Base-by-base conservation (phyloP, 2,113 vertebrate genomes). In the Patagioenas fasciata region DNA sequence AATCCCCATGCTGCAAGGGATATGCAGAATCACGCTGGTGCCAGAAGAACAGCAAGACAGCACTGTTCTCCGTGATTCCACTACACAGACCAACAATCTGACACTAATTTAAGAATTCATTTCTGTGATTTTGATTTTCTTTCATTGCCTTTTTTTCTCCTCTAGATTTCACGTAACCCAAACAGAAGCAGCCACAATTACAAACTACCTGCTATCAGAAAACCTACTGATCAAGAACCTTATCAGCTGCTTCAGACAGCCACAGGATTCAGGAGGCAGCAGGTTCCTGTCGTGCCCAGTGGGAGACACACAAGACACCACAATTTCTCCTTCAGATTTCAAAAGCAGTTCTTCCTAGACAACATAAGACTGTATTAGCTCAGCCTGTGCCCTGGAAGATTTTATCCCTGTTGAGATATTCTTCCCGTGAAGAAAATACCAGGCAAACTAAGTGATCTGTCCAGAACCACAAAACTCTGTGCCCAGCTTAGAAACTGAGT, bases 11-110 rank as follows among this genome's bases (percentile, higher is more conserved):
- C 61, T 89, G 69, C 57, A 61, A 81, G 40, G 31, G 65, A 80
- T 74, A 57, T 6, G 71, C 36, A 85, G 74, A 75, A 26, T 34
- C 20, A 29, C 42, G 19, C 12, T 15, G 18, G 8, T 53, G 44
- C 75, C 85, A 96, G 85, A 83, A 83, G 34, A 80, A 56, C 40
- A 91, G 28, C 56, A 57, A 86, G 36, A 66, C 36, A 84, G 38
- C 29, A 26, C 13, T 6, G 25, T 40, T 86, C 69, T 88, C 51
- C 21, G 28, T 0, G 5, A 62, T 14, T 51, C 58, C 51, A 71
- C 44, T 40, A 80, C 38, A 80, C 20, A 62, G 29, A 58, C 8
- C 44, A 94, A 38, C 17, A 48, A 53, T 13, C 23, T 21, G 18
- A 67, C 23, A 31, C 26, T 51, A 34, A 90, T 42, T 38, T 48